These are phyloP conservation scores for Philopotamus ludificatus DNA, from an alignment of 1,140 invertebrate genomes.

Conservation along the genomic window DNA sequence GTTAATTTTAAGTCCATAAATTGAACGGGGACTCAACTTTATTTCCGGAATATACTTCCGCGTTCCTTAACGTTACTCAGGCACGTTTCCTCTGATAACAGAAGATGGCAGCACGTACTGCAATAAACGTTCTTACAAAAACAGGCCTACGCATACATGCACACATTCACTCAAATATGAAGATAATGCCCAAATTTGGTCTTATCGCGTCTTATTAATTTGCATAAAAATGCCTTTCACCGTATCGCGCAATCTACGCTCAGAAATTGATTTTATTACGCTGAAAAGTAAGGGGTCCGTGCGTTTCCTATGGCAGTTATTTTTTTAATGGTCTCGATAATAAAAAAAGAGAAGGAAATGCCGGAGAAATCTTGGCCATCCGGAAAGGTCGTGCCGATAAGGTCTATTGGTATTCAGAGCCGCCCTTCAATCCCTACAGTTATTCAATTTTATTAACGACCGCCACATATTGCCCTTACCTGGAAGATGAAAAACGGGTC, in stretches of 20 bases:
- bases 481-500: constrained; percentile 21
- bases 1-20: too few relatives aligned
- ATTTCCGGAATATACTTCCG: too few relatives aligned
- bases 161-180: too few relatives aligned
- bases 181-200: too few relatives aligned
- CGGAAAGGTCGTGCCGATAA: background rate
- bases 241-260: background rate
- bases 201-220: too few relatives aligned
- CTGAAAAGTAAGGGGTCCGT: too few relatives aligned
- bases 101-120: background rate
- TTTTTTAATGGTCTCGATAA: background rate
- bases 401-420: constrained; percentile 24
- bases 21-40: too few relatives aligned
- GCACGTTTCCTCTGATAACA: background rate
- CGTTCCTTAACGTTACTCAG: background rate
- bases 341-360: too few relatives aligned
- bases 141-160: too few relatives aligned
- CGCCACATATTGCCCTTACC: constrained; percentile 18
- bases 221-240: too few relatives aligned
- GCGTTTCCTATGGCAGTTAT: background rate
- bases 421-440: constrained; percentile 8
- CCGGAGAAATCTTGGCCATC: background rate
- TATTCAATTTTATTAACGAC: constrained; percentile 34
- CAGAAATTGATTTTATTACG: background rate
- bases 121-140: background rate